Conservation (phyloP, 2,797 vertebrate species). For the Lutjanus argentimaculatus region DNA sequence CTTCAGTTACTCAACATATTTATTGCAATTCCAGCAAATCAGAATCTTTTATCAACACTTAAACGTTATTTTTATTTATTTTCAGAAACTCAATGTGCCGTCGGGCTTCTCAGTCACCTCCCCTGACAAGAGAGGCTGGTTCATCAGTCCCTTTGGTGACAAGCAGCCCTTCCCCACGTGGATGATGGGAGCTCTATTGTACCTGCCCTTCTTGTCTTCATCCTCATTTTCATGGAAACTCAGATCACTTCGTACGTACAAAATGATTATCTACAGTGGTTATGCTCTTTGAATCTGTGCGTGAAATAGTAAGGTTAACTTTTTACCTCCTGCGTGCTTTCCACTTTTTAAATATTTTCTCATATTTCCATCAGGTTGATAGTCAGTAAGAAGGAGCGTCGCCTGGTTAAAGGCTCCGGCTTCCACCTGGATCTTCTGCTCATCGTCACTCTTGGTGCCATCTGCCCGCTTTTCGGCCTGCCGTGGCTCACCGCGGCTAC, state of each 20-base stretch:
- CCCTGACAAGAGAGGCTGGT: conserved; percentile 94
- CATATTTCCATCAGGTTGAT: conserved; percentile 87
- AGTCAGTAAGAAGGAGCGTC: conserved; percentile 96
- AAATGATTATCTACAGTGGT: neutral
- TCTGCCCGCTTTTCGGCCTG: conserved; percentile 96
- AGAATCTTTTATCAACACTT: neutral
- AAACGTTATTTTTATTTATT: neutral
- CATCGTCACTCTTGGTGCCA: conserved; percentile 93
- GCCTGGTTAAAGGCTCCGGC: conserved; percentile 94
- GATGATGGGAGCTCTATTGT: conserved; percentile 97
- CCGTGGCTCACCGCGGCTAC: conserved; percentile 98
- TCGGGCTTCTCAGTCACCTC: conserved; percentile 96
- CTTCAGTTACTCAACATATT: neutral
- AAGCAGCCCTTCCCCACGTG: conserved; percentile 93
- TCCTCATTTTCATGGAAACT: conserved; percentile 99
- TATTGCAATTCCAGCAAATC: neutral
- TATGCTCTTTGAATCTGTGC: neutral
- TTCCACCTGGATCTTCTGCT: conserved; percentile 98
- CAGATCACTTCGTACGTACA: conserved; percentile 96
- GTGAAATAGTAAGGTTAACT: neutral
- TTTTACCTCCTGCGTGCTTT: neutral
- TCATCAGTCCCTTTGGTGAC: conserved; percentile 96
- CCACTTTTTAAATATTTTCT: accelerated
- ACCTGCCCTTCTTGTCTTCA: conserved; percentile 96
- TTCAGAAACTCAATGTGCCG: conserved; percentile 95